These are phyloP conservation scores for Speoplatyrhinus poulsoni DNA, from an alignment of 2,113 vertebrate genomes.

Conservation along the genomic window DNA sequence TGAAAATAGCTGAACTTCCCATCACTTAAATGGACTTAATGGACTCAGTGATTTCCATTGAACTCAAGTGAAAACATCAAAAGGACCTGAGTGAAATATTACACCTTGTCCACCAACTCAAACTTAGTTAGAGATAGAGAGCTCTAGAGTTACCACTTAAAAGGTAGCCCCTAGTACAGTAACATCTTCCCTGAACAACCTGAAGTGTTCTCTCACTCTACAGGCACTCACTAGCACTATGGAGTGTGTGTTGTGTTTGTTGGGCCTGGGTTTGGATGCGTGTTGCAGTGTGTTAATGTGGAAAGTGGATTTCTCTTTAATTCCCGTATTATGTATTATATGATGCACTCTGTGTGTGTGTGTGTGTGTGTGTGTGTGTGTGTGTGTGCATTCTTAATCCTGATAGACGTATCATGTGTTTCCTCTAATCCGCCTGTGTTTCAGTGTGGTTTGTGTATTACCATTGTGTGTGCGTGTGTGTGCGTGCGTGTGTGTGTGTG, in stretches of 20 bases:
- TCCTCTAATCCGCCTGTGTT: slow-evolving; percentile 43
- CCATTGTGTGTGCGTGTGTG: slow-evolving; percentile 7
- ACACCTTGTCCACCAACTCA: no score
- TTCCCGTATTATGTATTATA: neutral
- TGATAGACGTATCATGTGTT: slow-evolving; percentile 32
- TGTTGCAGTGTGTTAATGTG: slow-evolving; percentile 2
- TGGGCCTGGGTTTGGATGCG: neutral
- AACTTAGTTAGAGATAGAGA: no score
- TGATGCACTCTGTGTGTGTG: slow-evolving; percentile 1
- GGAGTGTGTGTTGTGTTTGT: neutral
- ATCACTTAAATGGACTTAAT: no score
- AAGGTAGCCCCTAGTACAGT: no score
- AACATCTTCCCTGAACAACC: no score
- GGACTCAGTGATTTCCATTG: no score
- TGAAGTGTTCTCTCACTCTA: no score
- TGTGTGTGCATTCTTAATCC: slow-evolving; percentile 39
- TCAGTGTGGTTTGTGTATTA: slow-evolving; percentile 6
- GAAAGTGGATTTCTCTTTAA: slow-evolving; percentile 3
- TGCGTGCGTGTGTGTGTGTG: slow-evolving; percentile 16
- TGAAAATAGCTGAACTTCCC: no score
- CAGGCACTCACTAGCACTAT: no score
- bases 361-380: slow-evolving; percentile 14
- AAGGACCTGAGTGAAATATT: no score
- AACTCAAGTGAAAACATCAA: no score
- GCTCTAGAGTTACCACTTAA: no score